phyloP scores from a whole-genome alignment of 2,888 invertebrate species.

The Eilema caniola region DNA sequence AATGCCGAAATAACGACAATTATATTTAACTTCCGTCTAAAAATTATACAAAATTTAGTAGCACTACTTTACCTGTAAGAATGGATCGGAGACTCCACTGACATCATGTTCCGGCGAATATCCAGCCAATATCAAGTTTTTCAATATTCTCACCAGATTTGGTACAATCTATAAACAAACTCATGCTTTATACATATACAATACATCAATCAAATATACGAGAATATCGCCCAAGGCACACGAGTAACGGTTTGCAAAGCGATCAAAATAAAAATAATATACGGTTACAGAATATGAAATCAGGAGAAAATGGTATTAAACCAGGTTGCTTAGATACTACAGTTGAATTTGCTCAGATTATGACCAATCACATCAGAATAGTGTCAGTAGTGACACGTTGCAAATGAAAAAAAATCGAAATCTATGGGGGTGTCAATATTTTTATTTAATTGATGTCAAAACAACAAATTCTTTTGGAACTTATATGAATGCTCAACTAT shows the following conservation, averaged over 20 bases:
- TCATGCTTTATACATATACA: slow-evolving; percentile 44
- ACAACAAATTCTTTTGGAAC: too few species aligned
- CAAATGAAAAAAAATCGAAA: too few species aligned
- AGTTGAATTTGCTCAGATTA: neutral
- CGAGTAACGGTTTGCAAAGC: slow-evolving; percentile 66
- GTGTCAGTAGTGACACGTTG: neutral
- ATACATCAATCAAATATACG: slow-evolving; percentile 34
- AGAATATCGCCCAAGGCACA: slow-evolving; percentile 59
- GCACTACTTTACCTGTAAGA: slow-evolving; percentile 93
- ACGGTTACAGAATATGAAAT: slow-evolving; percentile 12
- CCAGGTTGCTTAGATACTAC: neutral
- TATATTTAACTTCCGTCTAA: neutral
- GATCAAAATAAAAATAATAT: slow-evolving; percentile 50
- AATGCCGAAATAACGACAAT: neutral
- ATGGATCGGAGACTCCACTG: slow-evolving; percentile 99
- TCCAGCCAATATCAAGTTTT: slow-evolving; percentile 99
- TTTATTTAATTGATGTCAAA: too few species aligned
- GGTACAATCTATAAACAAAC: slow-evolving; percentile 95
- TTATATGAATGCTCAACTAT: neutral
- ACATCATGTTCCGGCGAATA: slow-evolving; percentile 99
- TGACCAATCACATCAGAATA: too few species aligned
- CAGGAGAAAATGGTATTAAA: neutral
- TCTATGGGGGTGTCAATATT: too few species aligned
- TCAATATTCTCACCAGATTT: slow-evolving; percentile 98
- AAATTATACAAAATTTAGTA: neutral